These are phyloP conservation scores for Parotia lawesii DNA, from an alignment of 2,113 vertebrate species.

Conservation along the genomic window DNA sequence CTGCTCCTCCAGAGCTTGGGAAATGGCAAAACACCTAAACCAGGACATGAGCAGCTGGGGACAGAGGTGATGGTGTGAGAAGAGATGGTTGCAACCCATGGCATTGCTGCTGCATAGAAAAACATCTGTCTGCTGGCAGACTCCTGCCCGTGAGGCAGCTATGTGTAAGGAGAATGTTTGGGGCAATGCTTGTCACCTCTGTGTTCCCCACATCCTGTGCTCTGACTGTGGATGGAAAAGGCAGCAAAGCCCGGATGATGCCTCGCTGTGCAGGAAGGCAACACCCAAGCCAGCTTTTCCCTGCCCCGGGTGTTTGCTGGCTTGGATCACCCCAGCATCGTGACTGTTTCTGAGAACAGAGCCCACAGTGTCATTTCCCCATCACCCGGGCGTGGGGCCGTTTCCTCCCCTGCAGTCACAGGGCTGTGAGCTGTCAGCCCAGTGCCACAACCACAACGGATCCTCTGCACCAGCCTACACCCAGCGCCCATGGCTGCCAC, in stretches of 20 bases:
- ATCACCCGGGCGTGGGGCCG: neutral
- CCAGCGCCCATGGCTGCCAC: rapidly evolving
- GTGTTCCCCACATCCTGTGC: neutral
- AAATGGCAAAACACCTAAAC: neutral
- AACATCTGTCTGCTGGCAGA: neutral
- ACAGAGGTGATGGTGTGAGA: neutral
- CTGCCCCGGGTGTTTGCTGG: neutral
- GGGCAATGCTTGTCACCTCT: neutral
- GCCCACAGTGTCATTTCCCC: constrained; percentile 44
- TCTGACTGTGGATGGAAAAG: neutral
- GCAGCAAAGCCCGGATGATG: neutral
- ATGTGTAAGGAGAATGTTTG: neutral
- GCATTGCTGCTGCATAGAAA: neutral
- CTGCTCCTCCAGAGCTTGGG: neutral
- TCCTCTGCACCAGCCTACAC: neutral
- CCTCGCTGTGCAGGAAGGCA: constrained; percentile 7
- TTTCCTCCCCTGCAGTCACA: constrained; percentile 52
- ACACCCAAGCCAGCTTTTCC: neutral
- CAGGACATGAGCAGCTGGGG: neutral
- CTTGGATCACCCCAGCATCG: constrained; percentile 1
- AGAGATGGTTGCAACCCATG: neutral
- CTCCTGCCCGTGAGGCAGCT: neutral
- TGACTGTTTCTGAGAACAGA: constrained; percentile 42
- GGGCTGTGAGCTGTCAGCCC: constrained; percentile 41
- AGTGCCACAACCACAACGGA: rapidly evolving